Percentiles rank a stretch among this genome's conserved stretches.
Conservation (phyloP, 1,140 invertebrate genomes). For the Macrobrachium nipponense region DNA sequence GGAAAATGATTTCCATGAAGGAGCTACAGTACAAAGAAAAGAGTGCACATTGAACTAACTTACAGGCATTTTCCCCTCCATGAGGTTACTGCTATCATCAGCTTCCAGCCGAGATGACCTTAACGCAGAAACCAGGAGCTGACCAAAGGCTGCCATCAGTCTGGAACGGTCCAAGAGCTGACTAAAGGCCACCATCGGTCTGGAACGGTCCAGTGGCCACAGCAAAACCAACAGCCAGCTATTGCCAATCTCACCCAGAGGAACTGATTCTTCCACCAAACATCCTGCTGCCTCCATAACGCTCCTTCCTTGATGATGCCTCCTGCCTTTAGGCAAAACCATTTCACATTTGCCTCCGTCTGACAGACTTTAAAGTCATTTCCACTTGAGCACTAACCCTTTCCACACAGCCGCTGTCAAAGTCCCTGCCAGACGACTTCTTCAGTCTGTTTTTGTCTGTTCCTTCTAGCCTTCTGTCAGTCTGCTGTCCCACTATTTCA, state of each 20-base stretch:
- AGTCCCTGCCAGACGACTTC: neutral
- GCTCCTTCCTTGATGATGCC: no score
- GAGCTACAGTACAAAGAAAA: slow-evolving; percentile 59
- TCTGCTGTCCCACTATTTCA: neutral
- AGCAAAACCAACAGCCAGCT: no score
- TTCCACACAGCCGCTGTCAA: neutral
- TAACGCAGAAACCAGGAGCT: slow-evolving; percentile 19
- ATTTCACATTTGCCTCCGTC: slow-evolving; percentile 15
- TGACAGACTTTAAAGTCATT: neutral
- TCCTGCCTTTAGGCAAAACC: neutral
- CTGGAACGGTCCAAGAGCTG: slow-evolving; percentile 21
- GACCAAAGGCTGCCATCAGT: slow-evolving; percentile 30
- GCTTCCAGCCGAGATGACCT: slow-evolving; percentile 39
- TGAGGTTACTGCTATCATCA: slow-evolving; percentile 44
- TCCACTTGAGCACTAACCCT: slow-evolving; percentile 12
- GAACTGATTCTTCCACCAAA: no score
- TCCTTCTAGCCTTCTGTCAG: slow-evolving; percentile 14
- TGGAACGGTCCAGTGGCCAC: slow-evolving; percentile 37
- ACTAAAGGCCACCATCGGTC: slow-evolving; percentile 4
- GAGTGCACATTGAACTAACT: slow-evolving; percentile 61
- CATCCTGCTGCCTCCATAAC: no score
- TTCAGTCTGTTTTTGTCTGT: neutral
- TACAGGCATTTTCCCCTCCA: slow-evolving; percentile 56
- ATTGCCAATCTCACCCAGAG: no score
- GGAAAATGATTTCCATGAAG: slow-evolving; percentile 29